These are phyloP conservation scores for Menidia menidia DNA, from an alignment of 2,797 vertebrate genomes.

Conservation along the genomic window DNA sequence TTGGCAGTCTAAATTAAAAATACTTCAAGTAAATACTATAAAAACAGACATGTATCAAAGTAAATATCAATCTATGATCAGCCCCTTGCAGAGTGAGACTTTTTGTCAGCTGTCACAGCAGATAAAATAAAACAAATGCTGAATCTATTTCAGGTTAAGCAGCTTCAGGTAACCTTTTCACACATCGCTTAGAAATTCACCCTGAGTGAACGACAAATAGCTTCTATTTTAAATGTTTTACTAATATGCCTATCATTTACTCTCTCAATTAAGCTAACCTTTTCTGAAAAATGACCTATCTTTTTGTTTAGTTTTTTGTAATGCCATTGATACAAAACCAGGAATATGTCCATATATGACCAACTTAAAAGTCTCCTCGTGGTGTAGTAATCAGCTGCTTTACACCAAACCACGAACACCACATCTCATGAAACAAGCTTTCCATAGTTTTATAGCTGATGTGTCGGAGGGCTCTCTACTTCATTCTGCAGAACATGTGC, in stretches of 20 bases:
- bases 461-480: background rate
- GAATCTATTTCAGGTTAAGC: too few relatives aligned
- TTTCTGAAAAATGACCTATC: background rate
- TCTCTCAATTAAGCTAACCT: background rate
- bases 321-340: background rate
- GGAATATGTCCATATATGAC: background rate
- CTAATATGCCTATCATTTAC: background rate
- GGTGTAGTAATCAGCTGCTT: background rate
- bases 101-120: too few relatives aligned
- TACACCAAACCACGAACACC: background rate
- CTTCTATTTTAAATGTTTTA: too few relatives aligned
- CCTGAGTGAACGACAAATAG: too few relatives aligned
- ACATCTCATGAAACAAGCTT: constrained; percentile 11
- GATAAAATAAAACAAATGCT: too few relatives aligned
- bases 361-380: background rate
- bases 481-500: constrained; percentile 11
- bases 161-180: too few relatives aligned
- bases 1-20: too few relatives aligned
- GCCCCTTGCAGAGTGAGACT: too few relatives aligned
- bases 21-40: too few relatives aligned
- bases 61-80: background rate
- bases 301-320: background rate
- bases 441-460: constrained; percentile 13
- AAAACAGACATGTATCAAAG: background rate
- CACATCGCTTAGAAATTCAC: too few relatives aligned